phyloP scores from a whole-genome alignment of 2,888 invertebrate species.

The Machimus atricapillus region DNA sequence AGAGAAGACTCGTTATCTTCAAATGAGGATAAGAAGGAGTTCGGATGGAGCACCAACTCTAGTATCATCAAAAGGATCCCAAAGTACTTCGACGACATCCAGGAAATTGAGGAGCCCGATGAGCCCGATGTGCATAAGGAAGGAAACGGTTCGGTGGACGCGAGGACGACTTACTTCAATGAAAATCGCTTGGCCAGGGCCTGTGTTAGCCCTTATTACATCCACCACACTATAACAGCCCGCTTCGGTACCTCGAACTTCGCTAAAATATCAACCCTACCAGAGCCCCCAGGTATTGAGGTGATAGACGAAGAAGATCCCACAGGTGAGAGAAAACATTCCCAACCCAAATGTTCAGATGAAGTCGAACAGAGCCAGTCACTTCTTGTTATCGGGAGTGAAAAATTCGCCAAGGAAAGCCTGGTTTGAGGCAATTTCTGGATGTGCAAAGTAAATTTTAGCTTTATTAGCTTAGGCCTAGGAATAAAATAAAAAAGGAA shows the following conservation, averaged over 20 bases:
- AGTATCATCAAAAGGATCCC: conserved; percentile 37
- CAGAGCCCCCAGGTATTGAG: background rate
- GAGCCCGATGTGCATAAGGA: conserved; percentile 28
- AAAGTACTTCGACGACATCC: conserved; percentile 42
- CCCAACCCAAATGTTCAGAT: background rate
- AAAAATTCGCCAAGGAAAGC: background rate
- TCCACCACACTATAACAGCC: conserved; percentile 14
- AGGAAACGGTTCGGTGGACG: conserved; percentile 23
- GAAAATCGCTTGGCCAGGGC: conserved; percentile 24
- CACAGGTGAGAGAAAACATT: background rate
- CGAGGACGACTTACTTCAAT: conserved; percentile 5
- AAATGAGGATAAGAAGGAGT: conserved; percentile 9
- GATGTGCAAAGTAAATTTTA: background rate
- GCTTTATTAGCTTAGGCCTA: background rate
- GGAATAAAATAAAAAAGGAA: background rate
- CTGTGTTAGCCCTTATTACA: conserved; percentile 23
- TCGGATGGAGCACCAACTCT: background rate
- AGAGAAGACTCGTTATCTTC: conserved; percentile 10
- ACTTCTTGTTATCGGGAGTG: background rate
- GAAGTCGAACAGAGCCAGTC: background rate
- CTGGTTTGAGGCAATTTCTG: background rate
- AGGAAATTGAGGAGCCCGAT: conserved; percentile 41
- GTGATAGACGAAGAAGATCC: background rate
- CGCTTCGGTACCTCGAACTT: background rate
- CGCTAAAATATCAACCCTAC: background rate